These are phyloP conservation scores for Motacilla alba DNA, from an alignment of 2,113 vertebrate genomes.

Conservation along the genomic window DNA sequence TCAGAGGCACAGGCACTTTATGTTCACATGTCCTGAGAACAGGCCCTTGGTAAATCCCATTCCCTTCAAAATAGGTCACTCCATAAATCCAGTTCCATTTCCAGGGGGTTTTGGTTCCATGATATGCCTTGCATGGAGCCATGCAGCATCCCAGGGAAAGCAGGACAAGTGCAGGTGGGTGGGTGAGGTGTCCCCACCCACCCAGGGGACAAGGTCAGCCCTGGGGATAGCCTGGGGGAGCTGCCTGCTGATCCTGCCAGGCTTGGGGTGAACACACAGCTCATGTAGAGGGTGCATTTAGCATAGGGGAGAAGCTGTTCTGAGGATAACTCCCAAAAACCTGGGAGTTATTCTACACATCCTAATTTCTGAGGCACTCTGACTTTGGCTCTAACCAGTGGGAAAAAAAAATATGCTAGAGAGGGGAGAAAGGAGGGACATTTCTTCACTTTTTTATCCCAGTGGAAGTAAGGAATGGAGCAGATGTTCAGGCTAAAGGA, in stretches of 20 bases:
- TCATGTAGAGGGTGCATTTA: fast-evolving
- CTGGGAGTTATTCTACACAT: neutral
- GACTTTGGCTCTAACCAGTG: neutral
- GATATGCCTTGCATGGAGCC: fast-evolving
- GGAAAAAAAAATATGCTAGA: fast-evolving
- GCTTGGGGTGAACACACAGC: neutral
- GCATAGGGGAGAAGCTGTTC: neutral
- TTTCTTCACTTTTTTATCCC: neutral
- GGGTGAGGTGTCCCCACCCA: neutral
- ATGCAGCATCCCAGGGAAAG: neutral
- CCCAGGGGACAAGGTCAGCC: neutral
- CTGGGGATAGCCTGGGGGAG: neutral
- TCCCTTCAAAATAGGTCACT: neutral
- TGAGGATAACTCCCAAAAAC: neutral
- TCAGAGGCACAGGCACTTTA: neutral
- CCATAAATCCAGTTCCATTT: neutral
- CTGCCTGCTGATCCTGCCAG: neutral
- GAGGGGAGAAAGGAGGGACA: neutral
- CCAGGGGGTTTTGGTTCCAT: neutral
- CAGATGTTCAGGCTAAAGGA: neutral
- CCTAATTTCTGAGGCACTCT: neutral
- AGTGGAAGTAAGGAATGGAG: neutral
- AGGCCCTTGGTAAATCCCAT: neutral
- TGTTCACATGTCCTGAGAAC: neutral
- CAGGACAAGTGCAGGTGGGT: fast-evolving